A percentile compares a stretch with the other conserved stretches of the same genome.
Conservation (phyloP, 1,140 invertebrate genomes). For the Trigoniulus corallinus region DNA sequence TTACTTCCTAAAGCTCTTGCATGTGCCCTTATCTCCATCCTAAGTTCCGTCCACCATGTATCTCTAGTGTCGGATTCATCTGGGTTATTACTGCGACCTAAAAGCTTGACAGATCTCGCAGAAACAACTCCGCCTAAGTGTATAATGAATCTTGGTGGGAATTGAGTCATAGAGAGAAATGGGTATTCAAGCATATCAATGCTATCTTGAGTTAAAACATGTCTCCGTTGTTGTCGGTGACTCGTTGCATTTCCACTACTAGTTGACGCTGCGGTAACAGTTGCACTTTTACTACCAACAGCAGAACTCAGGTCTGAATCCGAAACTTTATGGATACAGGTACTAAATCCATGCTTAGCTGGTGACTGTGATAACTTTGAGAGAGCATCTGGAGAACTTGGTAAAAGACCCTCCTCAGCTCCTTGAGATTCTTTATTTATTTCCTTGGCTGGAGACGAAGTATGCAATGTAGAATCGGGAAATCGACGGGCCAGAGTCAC, state of each 20-base stretch:
- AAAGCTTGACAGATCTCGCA: slow-evolving; percentile 60
- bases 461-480: slow-evolving; percentile 10
- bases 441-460: slow-evolving; percentile 14
- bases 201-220: slow-evolving; percentile 22
- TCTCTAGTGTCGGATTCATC: slow-evolving; percentile 82
- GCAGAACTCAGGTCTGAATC: too few relatives aligned
- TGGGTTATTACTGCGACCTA: slow-evolving; percentile 48
- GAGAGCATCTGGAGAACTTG: neutral
- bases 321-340: too few relatives aligned
- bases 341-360: neutral
- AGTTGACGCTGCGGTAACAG: too few relatives aligned
- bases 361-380: neutral
- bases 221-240: slow-evolving; percentile 11
- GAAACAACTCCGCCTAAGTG: slow-evolving; percentile 50
- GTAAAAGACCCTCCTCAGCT: too few relatives aligned
- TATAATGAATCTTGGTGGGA: slow-evolving; percentile 69
- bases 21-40: slow-evolving; percentile 85
- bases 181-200: slow-evolving; percentile 58
- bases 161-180: slow-evolving; percentile 82
- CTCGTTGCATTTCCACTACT: slow-evolving; percentile 4
- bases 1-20: slow-evolving; percentile 76
- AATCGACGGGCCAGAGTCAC: slow-evolving; percentile 39
- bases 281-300: too few relatives aligned
- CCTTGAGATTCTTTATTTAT: neutral
- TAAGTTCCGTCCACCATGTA: slow-evolving; percentile 86